These are phyloP conservation scores for Megamerina dolium DNA, from an alignment of 2,888 invertebrate genomes.

Conservation along the genomic window DNA sequence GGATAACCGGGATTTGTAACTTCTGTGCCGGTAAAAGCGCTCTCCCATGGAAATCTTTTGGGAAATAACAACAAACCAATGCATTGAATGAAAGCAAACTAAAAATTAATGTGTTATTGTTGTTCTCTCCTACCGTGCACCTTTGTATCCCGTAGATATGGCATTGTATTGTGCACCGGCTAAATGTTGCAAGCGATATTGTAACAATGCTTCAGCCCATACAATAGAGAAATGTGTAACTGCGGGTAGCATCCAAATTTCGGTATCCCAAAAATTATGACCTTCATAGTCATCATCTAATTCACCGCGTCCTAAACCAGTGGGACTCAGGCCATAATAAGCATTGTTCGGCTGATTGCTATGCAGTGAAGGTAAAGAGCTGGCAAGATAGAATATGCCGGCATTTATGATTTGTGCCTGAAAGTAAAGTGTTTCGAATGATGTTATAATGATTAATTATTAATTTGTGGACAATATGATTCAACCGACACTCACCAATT, in stretches of 20 bases:
- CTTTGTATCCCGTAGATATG: constrained; percentile 51
- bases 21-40: constrained; percentile 57
- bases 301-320: constrained; percentile 52
- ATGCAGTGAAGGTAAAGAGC: constrained; percentile 53
- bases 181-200: constrained; percentile 53
- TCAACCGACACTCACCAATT: constrained; percentile 51
- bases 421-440: constrained; percentile 1
- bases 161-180: constrained; percentile 54
- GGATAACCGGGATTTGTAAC: constrained; percentile 58
- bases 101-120: constrained; percentile 1
- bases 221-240: constrained; percentile 52
- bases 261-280: constrained; percentile 61
- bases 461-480: too few species aligned
- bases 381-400: constrained; percentile 56
- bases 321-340: constrained; percentile 56
- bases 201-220: constrained; percentile 52
- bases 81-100: background rate
- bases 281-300: constrained; percentile 50
- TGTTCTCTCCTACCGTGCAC: constrained; percentile 50
- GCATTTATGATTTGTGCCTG: constrained; percentile 49
- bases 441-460: too few species aligned
- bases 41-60: constrained; percentile 58
- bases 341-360: constrained; percentile 50
- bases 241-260: constrained; percentile 59
- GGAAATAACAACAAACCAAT: background rate